Conservation (phyloP, 2,888 invertebrate species). For the Oxycera nigricornis region DNA sequence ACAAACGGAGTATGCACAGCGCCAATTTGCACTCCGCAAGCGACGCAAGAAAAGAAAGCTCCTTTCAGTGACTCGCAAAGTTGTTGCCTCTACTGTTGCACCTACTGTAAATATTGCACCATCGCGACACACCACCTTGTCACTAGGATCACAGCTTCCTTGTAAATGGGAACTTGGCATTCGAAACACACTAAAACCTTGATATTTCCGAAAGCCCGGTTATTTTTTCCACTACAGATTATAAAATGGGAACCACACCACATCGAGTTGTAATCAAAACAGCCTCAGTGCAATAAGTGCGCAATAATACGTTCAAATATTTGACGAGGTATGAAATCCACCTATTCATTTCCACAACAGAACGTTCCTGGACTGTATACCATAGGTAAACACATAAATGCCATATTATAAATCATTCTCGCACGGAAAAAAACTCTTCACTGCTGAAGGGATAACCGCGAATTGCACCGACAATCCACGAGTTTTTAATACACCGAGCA, state of each 20-base stretch:
- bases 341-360: no score
- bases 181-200: not conserved
- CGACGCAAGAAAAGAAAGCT: constrained; percentile 15
- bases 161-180: no score
- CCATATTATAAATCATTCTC: not conserved
- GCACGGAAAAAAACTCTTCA: constrained; percentile 1
- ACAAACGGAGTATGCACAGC: constrained; percentile 13
- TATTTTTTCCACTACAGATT: no score
- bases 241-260: no score
- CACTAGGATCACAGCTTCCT: not conserved
- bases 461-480: constrained; percentile 22
- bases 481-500: not conserved
- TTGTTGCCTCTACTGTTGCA: constrained; percentile 29
- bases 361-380: no score
- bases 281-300: no score
- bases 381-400: not conserved
- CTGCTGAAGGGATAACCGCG: constrained; percentile 14
- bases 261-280: no score
- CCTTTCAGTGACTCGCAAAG: not conserved
- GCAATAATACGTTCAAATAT: no score
- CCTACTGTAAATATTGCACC: constrained; percentile 30
- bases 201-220: not conserved
- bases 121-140: constrained; percentile 1
- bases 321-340: no score
- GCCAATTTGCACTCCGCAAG: not conserved